Evolutionary conservation across 2,888 invertebrate species (phyloP).

Genomic region (Epinotia bilunana): DNA sequence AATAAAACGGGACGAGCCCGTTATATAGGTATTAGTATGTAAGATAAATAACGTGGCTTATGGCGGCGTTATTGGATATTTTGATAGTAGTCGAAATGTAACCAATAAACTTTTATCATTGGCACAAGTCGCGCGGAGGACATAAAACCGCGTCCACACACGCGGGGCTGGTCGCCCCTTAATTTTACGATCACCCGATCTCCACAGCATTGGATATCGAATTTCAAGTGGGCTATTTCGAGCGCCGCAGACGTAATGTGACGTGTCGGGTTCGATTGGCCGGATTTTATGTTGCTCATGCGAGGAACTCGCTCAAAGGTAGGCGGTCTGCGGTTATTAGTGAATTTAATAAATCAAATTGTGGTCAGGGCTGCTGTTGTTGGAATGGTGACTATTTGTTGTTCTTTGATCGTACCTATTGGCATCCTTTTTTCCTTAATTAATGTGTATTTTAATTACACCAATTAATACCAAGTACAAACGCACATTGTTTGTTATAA

Average conservation of each 20-base stretch:
- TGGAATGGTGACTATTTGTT: slow-evolving; percentile 24
- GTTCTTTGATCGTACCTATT: slow-evolving; percentile 6
- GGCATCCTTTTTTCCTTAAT: slow-evolving; percentile 4
- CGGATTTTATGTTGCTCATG: slow-evolving; percentile 75
- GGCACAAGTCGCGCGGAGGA: slow-evolving; percentile 66
- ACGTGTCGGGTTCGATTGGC: slow-evolving; percentile 78
- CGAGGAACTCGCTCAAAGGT: slow-evolving; percentile 63
- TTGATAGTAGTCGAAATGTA: slow-evolving; percentile 69
- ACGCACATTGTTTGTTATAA: neutral
- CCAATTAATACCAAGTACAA: neutral
- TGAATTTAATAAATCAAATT: slow-evolving; percentile 73
- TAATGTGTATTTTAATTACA: neutral
- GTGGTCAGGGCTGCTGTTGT: slow-evolving; percentile 55
- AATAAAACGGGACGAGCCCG: slow-evolving; percentile 59
- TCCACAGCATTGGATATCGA: slow-evolving; percentile 73
- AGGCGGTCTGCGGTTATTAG: slow-evolving; percentile 68
- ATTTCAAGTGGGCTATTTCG: slow-evolving; percentile 78
- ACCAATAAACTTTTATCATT: slow-evolving; percentile 77
- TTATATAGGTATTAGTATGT: slow-evolving; percentile 52
- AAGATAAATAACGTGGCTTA: slow-evolving; percentile 68
- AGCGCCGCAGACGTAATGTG: slow-evolving; percentile 73
- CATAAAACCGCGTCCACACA: slow-evolving; percentile 55
- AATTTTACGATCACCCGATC: slow-evolving; percentile 78
- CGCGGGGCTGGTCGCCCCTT: slow-evolving; percentile 58
- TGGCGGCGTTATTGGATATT: slow-evolving; percentile 74